Percentiles rank a stretch among this genome's conserved stretches.
Conservation (phyloP, 2,888 invertebrate genomes). For the Synergus laeviventris region DNA sequence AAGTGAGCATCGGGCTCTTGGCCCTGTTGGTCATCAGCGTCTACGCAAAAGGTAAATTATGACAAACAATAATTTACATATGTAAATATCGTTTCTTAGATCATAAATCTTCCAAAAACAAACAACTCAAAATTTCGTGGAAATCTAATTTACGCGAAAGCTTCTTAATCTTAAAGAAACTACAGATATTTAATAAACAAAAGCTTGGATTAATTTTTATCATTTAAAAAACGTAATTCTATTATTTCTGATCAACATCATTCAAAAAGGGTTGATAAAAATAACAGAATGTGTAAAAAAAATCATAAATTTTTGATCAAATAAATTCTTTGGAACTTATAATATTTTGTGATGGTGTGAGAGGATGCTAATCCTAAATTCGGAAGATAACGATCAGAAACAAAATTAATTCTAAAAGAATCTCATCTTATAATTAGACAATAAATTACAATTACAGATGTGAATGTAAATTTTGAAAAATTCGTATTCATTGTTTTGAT, state of each 20-base stretch:
- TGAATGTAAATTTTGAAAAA: conserved; percentile 4
- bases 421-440: neutral
- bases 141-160: too few species aligned
- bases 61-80: neutral
- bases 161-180: neutral
- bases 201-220: neutral
- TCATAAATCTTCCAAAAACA: neutral
- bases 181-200: neutral
- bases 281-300: too few species aligned
- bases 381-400: neutral
- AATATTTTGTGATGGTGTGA: neutral
- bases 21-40: conserved; percentile 23
- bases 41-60: conserved; percentile 14
- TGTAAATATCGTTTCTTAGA: too few species aligned
- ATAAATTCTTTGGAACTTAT: neutral
- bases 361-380: neutral
- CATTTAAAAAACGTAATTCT: neutral
- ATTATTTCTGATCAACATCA: too few species aligned
- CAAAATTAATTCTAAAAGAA: neutral
- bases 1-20: conserved; percentile 22
- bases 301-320: too few species aligned
- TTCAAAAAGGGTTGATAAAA: too few species aligned
- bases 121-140: neutral
- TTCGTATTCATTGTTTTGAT: conserved; percentile 15
- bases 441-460: conserved; percentile 10